Percentiles rank a stretch among this genome's conserved stretches.
phyloP scores from a whole-genome alignment of 1,140 invertebrate species.

The Brachionus manjavacas region DNA sequence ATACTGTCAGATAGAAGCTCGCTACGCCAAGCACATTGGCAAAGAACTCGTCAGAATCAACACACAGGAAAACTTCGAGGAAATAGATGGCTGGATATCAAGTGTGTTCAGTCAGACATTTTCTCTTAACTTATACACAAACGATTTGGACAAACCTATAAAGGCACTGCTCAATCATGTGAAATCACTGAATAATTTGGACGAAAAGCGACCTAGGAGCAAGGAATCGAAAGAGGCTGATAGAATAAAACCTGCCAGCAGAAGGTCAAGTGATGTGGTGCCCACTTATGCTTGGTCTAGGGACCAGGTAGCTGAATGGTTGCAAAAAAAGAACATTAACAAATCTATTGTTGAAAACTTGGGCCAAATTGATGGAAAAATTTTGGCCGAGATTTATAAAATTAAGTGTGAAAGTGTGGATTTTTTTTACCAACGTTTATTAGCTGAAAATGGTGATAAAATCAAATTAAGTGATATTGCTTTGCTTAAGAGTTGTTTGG shows the following conservation, averaged over 20 bases:
- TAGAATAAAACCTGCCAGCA: not conserved
- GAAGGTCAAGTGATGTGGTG: not conserved
- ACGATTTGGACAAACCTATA: not conserved
- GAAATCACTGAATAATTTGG: not conserved
- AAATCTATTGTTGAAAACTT: not conserved
- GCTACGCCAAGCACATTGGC: not conserved
- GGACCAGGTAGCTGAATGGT: not conserved
- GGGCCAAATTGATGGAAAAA: not conserved
- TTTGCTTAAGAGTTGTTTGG: not conserved
- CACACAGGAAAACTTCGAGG: not conserved
- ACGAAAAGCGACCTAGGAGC: not conserved
- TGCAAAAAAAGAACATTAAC: not conserved
- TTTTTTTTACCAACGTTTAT: not conserved
- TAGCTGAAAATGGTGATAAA: not conserved
- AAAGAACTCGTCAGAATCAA: not conserved
- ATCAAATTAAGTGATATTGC: not conserved
- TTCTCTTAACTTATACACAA: not conserved
- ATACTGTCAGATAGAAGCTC: not conserved
- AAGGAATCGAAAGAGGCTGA: not conserved
- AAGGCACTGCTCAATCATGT: not conserved
- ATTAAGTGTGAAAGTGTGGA: not conserved
- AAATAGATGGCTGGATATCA: not conserved
- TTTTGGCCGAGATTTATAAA: not conserved
- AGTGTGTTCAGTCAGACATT: not conserved
- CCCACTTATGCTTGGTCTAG: not conserved